phyloP scores from a whole-genome alignment of 2,113 vertebrate genomes.

The Zosterops pallidus region DNA sequence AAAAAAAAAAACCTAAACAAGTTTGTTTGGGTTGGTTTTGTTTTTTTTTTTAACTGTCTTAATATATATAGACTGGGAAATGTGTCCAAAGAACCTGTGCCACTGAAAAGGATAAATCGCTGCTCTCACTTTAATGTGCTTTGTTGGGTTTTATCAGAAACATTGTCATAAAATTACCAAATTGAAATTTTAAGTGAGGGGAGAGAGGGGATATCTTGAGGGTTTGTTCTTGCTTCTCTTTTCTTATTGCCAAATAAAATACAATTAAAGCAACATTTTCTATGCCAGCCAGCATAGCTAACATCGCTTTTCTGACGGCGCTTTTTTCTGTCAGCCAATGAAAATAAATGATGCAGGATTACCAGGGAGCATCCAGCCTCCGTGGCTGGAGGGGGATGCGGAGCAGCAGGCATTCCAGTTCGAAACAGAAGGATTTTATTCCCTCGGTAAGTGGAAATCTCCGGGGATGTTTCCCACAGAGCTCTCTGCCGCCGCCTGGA shows the following conservation, averaged over 20 bases:
- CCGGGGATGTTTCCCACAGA: background rate
- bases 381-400: background rate
- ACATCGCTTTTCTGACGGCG: slow-evolving; percentile 14
- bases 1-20: background rate
- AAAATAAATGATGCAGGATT: slow-evolving; percentile 31
- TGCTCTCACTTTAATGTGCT: background rate
- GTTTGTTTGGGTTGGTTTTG: background rate
- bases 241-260: slow-evolving; percentile 51
- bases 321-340: slow-evolving; percentile 43
- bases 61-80: background rate
- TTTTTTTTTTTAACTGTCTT: background rate
- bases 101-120: background rate
- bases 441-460: background rate
- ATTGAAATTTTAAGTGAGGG: slow-evolving; percentile 27
- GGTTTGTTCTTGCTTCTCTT: slow-evolving; percentile 30
- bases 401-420: slow-evolving; percentile 2
- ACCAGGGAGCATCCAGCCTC: slow-evolving; percentile 17
- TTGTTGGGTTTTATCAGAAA: background rate
- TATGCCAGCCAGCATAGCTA: slow-evolving; percentile 16
- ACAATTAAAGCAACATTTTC: slow-evolving; percentile 53
- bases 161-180: slow-evolving; percentile 39
- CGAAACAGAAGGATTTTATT: background rate
- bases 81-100: background rate
- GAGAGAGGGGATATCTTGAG: background rate
- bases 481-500: background rate